These are phyloP conservation scores for Polypedilum vanderplanki DNA, from an alignment of 1,140 invertebrate species.

Conservation along the genomic window DNA sequence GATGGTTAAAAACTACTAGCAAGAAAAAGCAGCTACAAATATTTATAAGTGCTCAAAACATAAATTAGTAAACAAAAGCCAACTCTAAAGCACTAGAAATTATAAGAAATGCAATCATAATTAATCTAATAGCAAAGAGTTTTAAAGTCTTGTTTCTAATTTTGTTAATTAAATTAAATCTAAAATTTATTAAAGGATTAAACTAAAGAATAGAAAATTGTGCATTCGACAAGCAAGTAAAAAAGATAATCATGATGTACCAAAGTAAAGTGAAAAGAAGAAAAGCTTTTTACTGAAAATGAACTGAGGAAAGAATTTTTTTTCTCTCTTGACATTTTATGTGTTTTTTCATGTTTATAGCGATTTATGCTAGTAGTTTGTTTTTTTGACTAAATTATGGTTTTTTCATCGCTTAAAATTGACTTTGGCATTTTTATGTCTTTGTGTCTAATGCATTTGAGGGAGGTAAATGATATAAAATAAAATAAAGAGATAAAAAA, in stretches of 20 bases:
- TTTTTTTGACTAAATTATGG: conserved; percentile 6
- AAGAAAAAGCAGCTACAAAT: too few relatives aligned
- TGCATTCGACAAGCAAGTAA: background rate
- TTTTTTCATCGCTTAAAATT: conserved; percentile 13
- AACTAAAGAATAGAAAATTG: background rate
- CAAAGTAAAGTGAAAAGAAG: background rate
- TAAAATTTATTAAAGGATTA: too few relatives aligned
- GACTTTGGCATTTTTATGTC: background rate
- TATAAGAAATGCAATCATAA: too few relatives aligned
- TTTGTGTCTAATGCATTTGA: background rate
- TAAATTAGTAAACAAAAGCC: too few relatives aligned
- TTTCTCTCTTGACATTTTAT: background rate
- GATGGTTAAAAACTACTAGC: too few relatives aligned
- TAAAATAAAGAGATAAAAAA: background rate
- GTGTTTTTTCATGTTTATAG: background rate
- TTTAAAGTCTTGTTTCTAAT: too few relatives aligned
- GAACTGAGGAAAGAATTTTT: background rate
- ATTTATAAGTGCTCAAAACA: too few relatives aligned
- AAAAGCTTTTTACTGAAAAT: background rate
- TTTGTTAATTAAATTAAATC: too few relatives aligned
- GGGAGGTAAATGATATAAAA: background rate
- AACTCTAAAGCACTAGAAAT: too few relatives aligned
- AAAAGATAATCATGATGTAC: background rate
- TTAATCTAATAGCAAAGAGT: too few relatives aligned
- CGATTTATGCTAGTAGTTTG: background rate